Conservation (phyloP, 2,113 vertebrate genomes). For the Perca flavescens region DNA sequence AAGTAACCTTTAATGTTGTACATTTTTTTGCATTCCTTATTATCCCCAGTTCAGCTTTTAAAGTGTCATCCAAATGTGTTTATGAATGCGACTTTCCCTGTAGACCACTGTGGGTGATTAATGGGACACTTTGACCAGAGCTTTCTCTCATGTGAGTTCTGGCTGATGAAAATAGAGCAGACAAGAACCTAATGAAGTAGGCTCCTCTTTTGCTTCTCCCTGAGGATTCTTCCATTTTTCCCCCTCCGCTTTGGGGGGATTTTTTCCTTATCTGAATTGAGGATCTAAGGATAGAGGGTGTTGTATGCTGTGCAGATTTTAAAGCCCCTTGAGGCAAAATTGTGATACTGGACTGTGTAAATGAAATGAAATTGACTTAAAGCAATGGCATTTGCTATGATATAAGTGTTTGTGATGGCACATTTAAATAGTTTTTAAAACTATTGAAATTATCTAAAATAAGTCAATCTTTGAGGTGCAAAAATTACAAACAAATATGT, state of each 20-base stretch:
- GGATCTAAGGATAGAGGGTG: background rate
- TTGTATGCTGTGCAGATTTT: no score
- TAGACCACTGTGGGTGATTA: background rate
- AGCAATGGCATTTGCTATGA: no score
- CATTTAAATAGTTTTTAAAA: no score
- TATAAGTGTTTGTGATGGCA: no score
- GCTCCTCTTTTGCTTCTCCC: background rate
- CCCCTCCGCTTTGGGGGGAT: no score
- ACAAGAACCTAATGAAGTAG: background rate
- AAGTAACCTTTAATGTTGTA: background rate
- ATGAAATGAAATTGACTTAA: no score
- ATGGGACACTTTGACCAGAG: background rate
- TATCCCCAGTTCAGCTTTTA: background rate
- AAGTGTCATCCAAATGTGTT: background rate
- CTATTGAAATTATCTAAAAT: background rate
- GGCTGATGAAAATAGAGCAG: background rate
- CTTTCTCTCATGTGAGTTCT: background rate
- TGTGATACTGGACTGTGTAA: no score
- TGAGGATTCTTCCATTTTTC: background rate
- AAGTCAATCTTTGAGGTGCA: background rate
- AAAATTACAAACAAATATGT: background rate
- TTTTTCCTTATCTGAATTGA: background rate
- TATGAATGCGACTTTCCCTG: constrained; percentile 4
- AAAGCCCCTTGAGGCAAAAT: no score
- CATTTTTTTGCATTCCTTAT: background rate